Evolutionary conservation across 2,113 vertebrate species (phyloP), one percentile per base, ranked within the genome.

Genomic region (Cynocephalus volans): DNA sequence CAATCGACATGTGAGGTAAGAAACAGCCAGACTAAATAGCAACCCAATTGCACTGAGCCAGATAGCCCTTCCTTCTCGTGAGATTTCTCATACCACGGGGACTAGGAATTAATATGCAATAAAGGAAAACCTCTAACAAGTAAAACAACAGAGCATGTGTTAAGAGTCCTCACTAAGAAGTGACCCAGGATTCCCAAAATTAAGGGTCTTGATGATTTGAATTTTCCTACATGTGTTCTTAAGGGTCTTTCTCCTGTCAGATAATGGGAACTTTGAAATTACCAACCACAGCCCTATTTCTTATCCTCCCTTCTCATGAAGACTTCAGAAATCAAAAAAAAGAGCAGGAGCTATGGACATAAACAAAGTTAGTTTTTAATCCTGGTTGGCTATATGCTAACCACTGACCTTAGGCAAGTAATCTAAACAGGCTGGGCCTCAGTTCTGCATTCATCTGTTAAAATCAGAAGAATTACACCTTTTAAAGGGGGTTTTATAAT

Each of bases 21-120:
- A 5, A 45, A 96, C 64, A 77, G 73, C 60, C 92, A 98, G 95
- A 95, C 97, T 0, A 64, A 98, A 97, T 58, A 93, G 77, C 97
- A 94, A 67, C 60, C 33, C 65, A 58, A 87, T 97, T 92, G 81
- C 90, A 85, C 67, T 76, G 92, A 96, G 88, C 80, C 82, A 87
- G 94, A 97, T 91, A 91, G 89, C 73, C 60, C n/a, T 96, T 96
- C 95, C 97, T 97, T 87, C 88, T 95, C 93, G 93, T 92, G 86
- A 92, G 80, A n/a, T 93, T 70, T 95, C 96, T 89, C 92, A 64
- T 50, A 77, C 80, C 36, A 21, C 83, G 48, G 92, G 95, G 84
- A 84, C 28, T 19, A 82, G 80, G 80, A 96, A 95, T 96, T 97
- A 97, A 96, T 83, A 96, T 79, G 84, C 81, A 94, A 79, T 88